Percentiles rank a stretch among this genome's conserved stretches.
Conservation (phyloP, 2,888 invertebrate species). For the Fissipunctia ypsillon region DNA sequence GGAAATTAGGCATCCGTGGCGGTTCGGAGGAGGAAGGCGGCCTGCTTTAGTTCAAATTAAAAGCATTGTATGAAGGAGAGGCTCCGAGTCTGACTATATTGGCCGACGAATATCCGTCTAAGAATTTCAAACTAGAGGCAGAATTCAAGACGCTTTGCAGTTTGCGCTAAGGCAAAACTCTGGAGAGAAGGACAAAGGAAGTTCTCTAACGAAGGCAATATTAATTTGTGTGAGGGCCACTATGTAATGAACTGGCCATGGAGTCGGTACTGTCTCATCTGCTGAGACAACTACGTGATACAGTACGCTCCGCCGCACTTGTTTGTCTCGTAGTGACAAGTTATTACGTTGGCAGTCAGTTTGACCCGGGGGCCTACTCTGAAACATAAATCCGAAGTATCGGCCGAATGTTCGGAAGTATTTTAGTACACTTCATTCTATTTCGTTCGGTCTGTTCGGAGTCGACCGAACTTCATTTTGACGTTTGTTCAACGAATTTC, state of each 20-base stretch:
- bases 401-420: no score
- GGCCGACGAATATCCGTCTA: background rate
- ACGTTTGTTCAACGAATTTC: no score
- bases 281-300: background rate
- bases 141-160: background rate
- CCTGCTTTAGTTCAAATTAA: constrained; percentile 19
- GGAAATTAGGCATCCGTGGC: constrained; percentile 41
- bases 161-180: background rate
- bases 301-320: background rate
- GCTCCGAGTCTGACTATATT: background rate
- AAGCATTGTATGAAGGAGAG: constrained; percentile 11
- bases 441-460: no score
- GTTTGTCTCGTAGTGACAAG: constrained; percentile 1
- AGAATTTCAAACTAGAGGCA: constrained; percentile 7
- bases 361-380: no score
- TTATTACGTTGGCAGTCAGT: background rate
- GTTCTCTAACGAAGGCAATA: constrained; percentile 27
- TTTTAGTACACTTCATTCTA: no score
- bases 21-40: background rate
- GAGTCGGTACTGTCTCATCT: constrained; percentile 2
- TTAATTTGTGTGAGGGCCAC: constrained; percentile 29
- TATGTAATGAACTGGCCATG: constrained; percentile 7
- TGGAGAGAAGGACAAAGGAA: constrained; percentile 1
- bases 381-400: no score
- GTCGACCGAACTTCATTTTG: no score